Evolutionary conservation across 2,888 invertebrate genomes (phyloP), one percentile per base, ranked within the genome.

Genomic region (Agriopis aurantiaria): DNA sequence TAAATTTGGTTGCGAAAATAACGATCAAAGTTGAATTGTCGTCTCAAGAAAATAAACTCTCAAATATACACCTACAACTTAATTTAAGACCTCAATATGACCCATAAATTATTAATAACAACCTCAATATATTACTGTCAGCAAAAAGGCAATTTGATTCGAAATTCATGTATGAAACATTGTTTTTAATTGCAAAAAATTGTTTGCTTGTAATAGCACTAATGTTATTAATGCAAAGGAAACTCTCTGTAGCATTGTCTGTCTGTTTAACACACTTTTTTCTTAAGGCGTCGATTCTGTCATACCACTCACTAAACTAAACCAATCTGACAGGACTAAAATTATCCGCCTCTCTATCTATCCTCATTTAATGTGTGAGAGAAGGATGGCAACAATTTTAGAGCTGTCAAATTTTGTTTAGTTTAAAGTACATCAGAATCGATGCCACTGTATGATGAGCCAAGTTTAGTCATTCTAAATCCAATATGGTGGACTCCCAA

Each of bases 81-180:
- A 74, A 77, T 74, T 74, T 71, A 72, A 72, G 63, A 71, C 57
- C 58, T 41, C 53, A 68, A 68, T 71, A 73, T 72, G 65, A 67
- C 33, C 68, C 62, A 69, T 72, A 74, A 74, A 74, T 67, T 72
- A 78, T 69, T 68, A 70, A 68, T 68, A 73, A 65, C 56, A 60
- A 64, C 65, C 65, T 60, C 67, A 64, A 75, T 76, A 75, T 71
- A 65, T 75, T 66, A 75, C 72, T 76, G 75, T 75, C 68, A 61
- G 65, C 68, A 75, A 78, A 82, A 80, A 80, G 74, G 73, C 75
- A 80, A 80, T 82, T 78, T 77, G 68, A 73, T 72, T 66, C 74
- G 69, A 78, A 79, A 84, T 81, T 80, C 78, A 81, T 81, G 80
- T 71, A 73, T 68, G 82, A 80, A 81, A 84, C 85, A 81, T 82